Conservation (phyloP, 1,140 invertebrate genomes). For the Habropoda laboriosa region DNA sequence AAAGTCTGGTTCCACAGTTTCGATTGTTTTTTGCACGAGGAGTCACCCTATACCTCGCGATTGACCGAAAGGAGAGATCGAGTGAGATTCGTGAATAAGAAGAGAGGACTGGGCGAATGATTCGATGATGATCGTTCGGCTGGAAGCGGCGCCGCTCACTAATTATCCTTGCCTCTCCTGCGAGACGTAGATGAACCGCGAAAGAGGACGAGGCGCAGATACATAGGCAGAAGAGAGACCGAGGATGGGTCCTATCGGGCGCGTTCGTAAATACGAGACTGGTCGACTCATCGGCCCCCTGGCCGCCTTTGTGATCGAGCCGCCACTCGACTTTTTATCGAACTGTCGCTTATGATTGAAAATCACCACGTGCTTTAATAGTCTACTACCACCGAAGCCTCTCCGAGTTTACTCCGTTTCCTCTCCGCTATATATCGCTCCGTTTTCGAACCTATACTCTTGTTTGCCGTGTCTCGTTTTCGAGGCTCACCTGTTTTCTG, state of each 20-base stretch:
- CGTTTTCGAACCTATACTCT: too few species aligned
- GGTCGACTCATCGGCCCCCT: slow-evolving; percentile 78
- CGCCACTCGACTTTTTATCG: slow-evolving; percentile 79
- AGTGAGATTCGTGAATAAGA: slow-evolving; percentile 41
- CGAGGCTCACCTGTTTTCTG: too few species aligned
- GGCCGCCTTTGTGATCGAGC: slow-evolving; percentile 76
- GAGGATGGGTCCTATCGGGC: slow-evolving; percentile 40
- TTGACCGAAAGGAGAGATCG: background rate
- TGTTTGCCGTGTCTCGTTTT: too few species aligned
- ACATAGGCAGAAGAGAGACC: slow-evolving; percentile 39
- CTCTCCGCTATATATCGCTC: background rate
- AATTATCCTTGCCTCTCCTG: slow-evolving; percentile 74
- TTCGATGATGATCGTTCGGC: slow-evolving; percentile 63
- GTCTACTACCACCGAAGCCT: slow-evolving; percentile 72
- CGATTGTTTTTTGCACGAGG: too few species aligned
- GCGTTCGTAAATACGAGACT: slow-evolving; percentile 79
- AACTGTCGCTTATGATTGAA: slow-evolving; percentile 81
- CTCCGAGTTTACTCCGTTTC: slow-evolving; percentile 66
- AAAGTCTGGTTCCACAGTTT: too few species aligned
- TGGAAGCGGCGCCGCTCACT: slow-evolving; percentile 74
- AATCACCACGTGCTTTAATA: slow-evolving; percentile 77
- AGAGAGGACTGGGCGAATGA: slow-evolving; percentile 58
- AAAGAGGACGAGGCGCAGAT: slow-evolving; percentile 34
- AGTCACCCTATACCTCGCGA: too few species aligned
- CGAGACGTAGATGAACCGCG: slow-evolving; percentile 60